Evolutionary conservation across 2,113 vertebrate species (phyloP), one percentile per base, ranked within the genome.

Genomic region (Tyrannus savana): DNA sequence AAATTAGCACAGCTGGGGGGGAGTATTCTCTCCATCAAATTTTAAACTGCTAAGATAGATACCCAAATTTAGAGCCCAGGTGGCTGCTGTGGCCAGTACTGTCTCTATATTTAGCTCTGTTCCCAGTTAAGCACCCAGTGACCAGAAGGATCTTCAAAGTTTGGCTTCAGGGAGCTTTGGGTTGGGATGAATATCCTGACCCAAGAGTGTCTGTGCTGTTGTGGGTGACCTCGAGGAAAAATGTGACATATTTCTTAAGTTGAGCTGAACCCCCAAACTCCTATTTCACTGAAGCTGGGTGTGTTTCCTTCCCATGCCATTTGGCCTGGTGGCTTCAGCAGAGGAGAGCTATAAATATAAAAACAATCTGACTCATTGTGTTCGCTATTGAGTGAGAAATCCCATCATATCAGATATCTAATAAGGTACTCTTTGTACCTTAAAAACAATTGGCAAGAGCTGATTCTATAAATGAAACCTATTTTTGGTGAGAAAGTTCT

Each of bases 161-260:
- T 19, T 6, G 21, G 3, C 16, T 31, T 33, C 3, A 39, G 67
- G 10, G 21, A 47, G 30, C 33, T 19, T 31, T 27, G n/a, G 49
- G 31, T 14, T 13, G 58, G 50, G 55, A 14, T 24, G 31, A 24
- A 12, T 14, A 28, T 22, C 58, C 24, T 35, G 13, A 39, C 33
- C 14, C 4, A 2, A 14, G 30, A 47, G 41, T 13, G 9, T 41
- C 52, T 19, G 10, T 60, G 64, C 28, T 71, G 7, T 5, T 79
- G 62, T 14, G 73, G 41, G 50, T 53, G 37, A 44, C 76, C n/a
- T 62, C 0, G 0, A 10, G 76, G 27, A 22, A 14, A 41, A 19
- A 44, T 0, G 3, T 56, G 59, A 10, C 5, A 0, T 47, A 81
- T 0, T 1, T 9, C 52, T 49, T 33, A 25, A 16, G 9, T 3